Percentiles rank a stretch among this genome's conserved stretches.
Conservation (phyloP, 2,113 vertebrate species). For the Leucosticte australis region DNA sequence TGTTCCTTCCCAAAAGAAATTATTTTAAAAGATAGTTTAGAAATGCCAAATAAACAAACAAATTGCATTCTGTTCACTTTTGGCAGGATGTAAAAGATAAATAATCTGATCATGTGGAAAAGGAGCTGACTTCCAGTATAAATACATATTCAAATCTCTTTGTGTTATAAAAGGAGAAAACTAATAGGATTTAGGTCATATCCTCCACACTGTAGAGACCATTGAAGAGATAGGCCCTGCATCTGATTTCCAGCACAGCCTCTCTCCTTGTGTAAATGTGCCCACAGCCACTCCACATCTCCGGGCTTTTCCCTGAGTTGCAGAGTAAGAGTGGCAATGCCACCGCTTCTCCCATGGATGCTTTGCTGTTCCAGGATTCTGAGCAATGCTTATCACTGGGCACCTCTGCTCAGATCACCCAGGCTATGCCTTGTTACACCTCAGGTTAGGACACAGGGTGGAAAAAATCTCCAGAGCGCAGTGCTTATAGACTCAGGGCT, state of each 20-base stretch:
- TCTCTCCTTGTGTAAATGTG: background rate
- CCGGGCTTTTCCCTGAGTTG: rapidly evolving
- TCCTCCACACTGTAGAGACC: background rate
- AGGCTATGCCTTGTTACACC: background rate
- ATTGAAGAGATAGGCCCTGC: rapidly evolving
- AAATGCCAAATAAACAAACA: slow-evolving; percentile 69
- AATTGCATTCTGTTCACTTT: slow-evolving; percentile 65
- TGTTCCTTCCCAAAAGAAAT: slow-evolving; percentile 58
- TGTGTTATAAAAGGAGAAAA: slow-evolving; percentile 65
- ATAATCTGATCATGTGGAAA: slow-evolving; percentile 67
- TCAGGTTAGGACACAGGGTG: background rate
- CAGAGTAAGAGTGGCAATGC: rapidly evolving
- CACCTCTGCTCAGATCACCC: background rate
- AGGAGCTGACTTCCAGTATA: slow-evolving; percentile 68
- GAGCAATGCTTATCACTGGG: background rate
- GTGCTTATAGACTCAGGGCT: background rate
- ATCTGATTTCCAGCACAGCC: background rate
- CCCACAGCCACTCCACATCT: background rate
- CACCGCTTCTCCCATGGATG: rapidly evolving
- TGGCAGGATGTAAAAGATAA: slow-evolving; percentile 69
- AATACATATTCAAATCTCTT: slow-evolving; percentile 58
- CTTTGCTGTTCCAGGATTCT: background rate
- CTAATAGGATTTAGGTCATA: slow-evolving; percentile 42
- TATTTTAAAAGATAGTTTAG: slow-evolving; percentile 39
- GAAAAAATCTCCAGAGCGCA: background rate